Conservation (phyloP, 2,113 vertebrate species). For the Nematolebias whitei region DNA sequence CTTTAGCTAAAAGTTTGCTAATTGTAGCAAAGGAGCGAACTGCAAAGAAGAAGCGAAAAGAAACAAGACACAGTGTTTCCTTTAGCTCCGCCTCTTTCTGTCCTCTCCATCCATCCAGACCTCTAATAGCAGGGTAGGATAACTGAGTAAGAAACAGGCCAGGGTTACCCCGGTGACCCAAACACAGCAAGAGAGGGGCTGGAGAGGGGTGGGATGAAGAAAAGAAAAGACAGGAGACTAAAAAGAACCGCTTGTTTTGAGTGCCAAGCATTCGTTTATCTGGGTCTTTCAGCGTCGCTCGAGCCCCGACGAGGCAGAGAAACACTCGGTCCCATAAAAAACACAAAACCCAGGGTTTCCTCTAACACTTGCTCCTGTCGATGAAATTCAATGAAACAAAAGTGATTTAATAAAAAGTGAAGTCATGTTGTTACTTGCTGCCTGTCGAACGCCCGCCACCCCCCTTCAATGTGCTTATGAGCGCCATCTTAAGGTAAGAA, state of each 20-base stretch:
- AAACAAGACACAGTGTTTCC: slow-evolving; percentile 37
- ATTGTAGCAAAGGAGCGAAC: too few species aligned
- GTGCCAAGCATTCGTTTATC: slow-evolving; percentile 60
- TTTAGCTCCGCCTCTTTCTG: slow-evolving; percentile 48
- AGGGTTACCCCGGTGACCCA: slow-evolving; percentile 74
- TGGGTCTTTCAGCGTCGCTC: slow-evolving; percentile 37
- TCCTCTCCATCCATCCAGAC: slow-evolving; percentile 67
- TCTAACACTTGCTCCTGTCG: background rate
- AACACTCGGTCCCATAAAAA: background rate
- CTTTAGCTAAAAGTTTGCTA: too few species aligned
- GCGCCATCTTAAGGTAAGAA: slow-evolving; percentile 59
- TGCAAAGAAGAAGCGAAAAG: background rate
- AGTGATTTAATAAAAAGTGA: slow-evolving; percentile 7
- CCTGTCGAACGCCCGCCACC: slow-evolving; percentile 20
- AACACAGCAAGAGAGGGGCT: slow-evolving; percentile 55
- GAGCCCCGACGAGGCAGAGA: slow-evolving; percentile 30
- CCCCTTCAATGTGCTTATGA: slow-evolving; percentile 19
- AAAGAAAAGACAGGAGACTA: slow-evolving; percentile 3
- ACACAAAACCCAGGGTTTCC: background rate
- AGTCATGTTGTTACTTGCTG: slow-evolving; percentile 8
- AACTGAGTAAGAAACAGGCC: slow-evolving; percentile 65
- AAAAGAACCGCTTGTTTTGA: slow-evolving; percentile 41
- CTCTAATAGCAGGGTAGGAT: slow-evolving; percentile 79
- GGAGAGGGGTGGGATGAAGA: slow-evolving; percentile 1
- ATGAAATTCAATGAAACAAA: slow-evolving; percentile 6